Conservation (phyloP, 2,888 invertebrate species). For the Apeira syringaria region DNA sequence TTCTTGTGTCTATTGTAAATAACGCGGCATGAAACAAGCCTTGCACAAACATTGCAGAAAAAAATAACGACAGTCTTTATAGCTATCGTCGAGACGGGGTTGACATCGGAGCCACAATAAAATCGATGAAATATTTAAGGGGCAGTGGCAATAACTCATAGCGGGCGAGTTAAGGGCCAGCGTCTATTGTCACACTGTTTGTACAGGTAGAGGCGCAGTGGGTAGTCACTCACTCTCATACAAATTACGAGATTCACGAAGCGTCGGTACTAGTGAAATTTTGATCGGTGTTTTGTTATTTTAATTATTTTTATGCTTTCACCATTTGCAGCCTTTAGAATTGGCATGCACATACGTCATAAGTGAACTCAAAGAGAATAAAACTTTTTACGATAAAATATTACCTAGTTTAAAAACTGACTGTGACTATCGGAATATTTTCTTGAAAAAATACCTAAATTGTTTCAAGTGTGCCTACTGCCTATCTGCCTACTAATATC, state of each 20-base stretch:
- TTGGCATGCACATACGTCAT: no score
- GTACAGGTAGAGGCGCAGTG: conserved; percentile 71
- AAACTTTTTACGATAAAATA: no score
- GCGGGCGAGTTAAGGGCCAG: conserved; percentile 51
- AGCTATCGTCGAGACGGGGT: conserved; percentile 72
- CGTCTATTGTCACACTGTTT: conserved; percentile 56
- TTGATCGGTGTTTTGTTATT: conserved; percentile 44
- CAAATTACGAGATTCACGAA: conserved; percentile 37
- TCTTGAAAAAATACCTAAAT: no score
- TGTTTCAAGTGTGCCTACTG: no score
- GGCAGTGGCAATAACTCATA: conserved; percentile 71
- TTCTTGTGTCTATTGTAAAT: conserved; percentile 39
- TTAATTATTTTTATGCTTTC: no score
- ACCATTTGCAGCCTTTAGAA: no score
- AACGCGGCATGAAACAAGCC: conserved; percentile 57
- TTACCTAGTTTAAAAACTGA: no score
- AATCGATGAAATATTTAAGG: conserved; percentile 82
- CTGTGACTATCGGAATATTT: no score
- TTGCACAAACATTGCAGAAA: conserved; percentile 55
- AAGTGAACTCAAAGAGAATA: no score
- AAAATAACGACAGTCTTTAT: conserved; percentile 68
- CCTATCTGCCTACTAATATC: no score
- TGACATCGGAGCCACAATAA: conserved; percentile 83
- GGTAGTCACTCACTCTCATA: conserved; percentile 45
- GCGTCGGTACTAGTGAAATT: conserved; percentile 38